Evolutionary conservation across 2,113 vertebrate species (phyloP).

Genomic region (Halcyon malimbica): DNA sequence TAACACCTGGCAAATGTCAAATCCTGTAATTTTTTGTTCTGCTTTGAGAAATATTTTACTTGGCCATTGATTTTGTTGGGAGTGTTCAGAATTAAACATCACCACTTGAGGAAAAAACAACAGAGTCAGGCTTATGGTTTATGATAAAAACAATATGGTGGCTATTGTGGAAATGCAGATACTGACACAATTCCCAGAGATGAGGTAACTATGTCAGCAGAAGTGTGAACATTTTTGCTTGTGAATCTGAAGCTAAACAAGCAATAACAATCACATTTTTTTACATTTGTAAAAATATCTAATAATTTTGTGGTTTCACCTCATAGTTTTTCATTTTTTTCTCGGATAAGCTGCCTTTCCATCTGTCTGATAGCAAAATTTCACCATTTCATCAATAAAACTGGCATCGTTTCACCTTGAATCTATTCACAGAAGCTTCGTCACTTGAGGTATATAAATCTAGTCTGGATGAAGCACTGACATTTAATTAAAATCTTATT

Average conservation of each 20-base stretch:
- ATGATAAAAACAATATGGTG: background rate
- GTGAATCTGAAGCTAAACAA: background rate
- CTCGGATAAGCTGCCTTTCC: background rate
- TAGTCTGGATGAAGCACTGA: background rate
- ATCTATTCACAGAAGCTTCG: background rate
- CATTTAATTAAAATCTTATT: background rate
- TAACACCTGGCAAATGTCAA: background rate
- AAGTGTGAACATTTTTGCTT: background rate
- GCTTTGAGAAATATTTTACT: background rate
- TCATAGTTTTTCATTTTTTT: background rate
- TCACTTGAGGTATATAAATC: background rate
- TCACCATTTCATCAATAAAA: conserved; percentile 13
- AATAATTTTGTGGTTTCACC: background rate
- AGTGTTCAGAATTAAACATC: background rate
- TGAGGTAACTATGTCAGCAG: background rate
- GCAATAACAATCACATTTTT: background rate
- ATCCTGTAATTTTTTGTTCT: background rate
- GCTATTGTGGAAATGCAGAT: background rate
- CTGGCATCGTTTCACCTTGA: background rate
- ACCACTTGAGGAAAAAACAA: background rate
- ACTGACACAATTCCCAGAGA: background rate
- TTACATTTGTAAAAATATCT: background rate
- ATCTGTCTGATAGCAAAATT: background rate
- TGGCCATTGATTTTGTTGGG: background rate
- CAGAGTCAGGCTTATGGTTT: background rate